phyloP scores from a whole-genome alignment of 2,113 vertebrate species.

The Greenwoodochromis staneri region DNA sequence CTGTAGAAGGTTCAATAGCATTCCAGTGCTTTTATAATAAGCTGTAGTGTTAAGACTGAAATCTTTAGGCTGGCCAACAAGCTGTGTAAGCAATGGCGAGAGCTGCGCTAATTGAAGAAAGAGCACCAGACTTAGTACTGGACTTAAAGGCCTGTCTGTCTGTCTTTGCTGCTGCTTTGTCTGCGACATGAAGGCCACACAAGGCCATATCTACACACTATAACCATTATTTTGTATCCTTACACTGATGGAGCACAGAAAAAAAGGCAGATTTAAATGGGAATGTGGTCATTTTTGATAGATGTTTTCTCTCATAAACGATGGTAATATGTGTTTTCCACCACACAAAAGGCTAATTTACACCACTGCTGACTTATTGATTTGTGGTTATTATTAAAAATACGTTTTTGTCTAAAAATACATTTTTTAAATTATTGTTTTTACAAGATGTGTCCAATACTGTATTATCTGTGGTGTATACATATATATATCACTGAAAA shows the following conservation, averaged over 20 bases:
- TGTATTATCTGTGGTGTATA: background rate
- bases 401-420: background rate
- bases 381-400: background rate
- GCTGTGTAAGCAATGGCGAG: slow-evolving; percentile 50
- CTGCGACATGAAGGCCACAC: slow-evolving; percentile 48
- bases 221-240: background rate
- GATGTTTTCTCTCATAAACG: background rate
- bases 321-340: background rate
- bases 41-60: slow-evolving; percentile 37
- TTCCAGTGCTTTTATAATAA: slow-evolving; percentile 56
- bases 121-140: slow-evolving; percentile 29
- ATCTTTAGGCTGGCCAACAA: slow-evolving; percentile 27
- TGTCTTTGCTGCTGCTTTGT: background rate
- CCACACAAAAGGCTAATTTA: background rate
- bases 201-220: background rate
- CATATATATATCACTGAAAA: background rate
- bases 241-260: background rate
- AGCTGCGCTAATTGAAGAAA: slow-evolving; percentile 55
- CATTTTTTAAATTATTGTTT: accelerated
- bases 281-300: background rate
- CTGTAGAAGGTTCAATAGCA: slow-evolving; percentile 43
- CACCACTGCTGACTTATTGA: background rate
- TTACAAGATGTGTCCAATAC: background rate
- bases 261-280: background rate
- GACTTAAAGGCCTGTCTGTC: background rate